Base-by-base conservation (phyloP, 2,113 vertebrate species). In the Erpornis zantholeuca region DNA sequence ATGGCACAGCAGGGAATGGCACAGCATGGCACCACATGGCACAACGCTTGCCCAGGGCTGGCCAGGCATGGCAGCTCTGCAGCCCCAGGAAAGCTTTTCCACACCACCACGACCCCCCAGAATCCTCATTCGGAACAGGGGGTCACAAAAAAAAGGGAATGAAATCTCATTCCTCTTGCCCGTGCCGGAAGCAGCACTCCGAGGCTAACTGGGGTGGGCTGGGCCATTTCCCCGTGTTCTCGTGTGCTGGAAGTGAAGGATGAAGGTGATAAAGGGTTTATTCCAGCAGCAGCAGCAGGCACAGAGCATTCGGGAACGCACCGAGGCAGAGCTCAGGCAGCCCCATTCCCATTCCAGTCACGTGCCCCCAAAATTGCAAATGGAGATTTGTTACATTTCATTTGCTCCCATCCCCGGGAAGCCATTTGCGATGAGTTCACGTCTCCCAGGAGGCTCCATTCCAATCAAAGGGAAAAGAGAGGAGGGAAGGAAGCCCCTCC, bases 371-470 rank as follows among this genome's bases (percentile, higher is more conserved):
- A 97, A 98, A 98, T 98, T 98, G 98, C 98, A 98, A 98, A 98
- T 98, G 98, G 98, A 98, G 98, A 98, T 99, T 98, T 98, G 98
- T 98, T 98, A 98, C 98, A 98, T 98, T 98, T 97, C 97, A 98
- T 98, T 98, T 98, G 98, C 98, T 98, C 91, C 97, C 94, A 83
- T 98, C 98, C 98, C 98, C 86, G 94, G 97, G 97, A 98, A 97
- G 97, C 94, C 70, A 75, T 92, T 92, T 96, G 97, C 94, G 96
- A 98, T 96, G 98, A 98, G 97, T 97, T 98, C 97, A 92, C 96
- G 93, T 96, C 97, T 98, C 97, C 94, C 96, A 75, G 97, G 97
- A 97, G 97, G 97, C 96, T 82, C 71, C 5, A 28, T 66, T 90
- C 90, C 94, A 84, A 94, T 87, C 93, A 60, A 72, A 92, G 94